Evolutionary conservation across 2,888 invertebrate species (phyloP), one percentile per base, ranked within the genome.

Genomic region (Liopterus haemorrhoidalis): DNA sequence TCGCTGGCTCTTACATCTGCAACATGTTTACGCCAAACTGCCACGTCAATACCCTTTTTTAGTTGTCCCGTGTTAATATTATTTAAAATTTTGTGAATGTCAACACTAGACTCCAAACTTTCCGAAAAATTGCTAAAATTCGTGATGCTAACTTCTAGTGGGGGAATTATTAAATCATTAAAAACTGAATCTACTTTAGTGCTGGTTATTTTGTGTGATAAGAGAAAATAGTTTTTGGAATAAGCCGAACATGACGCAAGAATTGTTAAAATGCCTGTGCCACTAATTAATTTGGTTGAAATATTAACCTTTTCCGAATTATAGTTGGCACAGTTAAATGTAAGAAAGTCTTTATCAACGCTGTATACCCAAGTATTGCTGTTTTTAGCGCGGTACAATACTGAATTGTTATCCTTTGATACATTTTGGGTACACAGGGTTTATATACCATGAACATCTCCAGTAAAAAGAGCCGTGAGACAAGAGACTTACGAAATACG

Each of bases 361-460:
- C 43, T 43, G 24, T 43, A 43, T 9, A 43, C 37, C 43, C 43
- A 43, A 11, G 15, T 2, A 20, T 43, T 36, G 8, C 16, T 28
- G 6, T 43, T 25, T n/a, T 36, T 43, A 4, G 21, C 15, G n/a
- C 27, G 27, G 19, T 43, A 36, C 8, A 36, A 36, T 9, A 43
- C 16, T 4, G 43, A 36, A 6, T 19, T n/a, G 5, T 25, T 4
- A 11, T 43, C 21, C 3, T 12, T 6, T 5, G 36, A 16, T 11
- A 43, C 14, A 21, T 28, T 36, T 5, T 36, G 36, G 2, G 15
- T 43, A 28, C 43, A 43, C 11, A 25, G 2, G 5, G 4, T 12
- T 11, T 16, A n/a, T 4, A n/a, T 14, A 8, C 20, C 2, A 4
- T 35, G n/a, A 3, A 21, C 6, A 15, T 43, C 21, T 20, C 43